A percentile compares a stretch with the other conserved stretches of the same genome.
These are phyloP conservation scores for Spea hammondii DNA, from an alignment of 2,797 vertebrate species.

Conservation along the genomic window DNA sequence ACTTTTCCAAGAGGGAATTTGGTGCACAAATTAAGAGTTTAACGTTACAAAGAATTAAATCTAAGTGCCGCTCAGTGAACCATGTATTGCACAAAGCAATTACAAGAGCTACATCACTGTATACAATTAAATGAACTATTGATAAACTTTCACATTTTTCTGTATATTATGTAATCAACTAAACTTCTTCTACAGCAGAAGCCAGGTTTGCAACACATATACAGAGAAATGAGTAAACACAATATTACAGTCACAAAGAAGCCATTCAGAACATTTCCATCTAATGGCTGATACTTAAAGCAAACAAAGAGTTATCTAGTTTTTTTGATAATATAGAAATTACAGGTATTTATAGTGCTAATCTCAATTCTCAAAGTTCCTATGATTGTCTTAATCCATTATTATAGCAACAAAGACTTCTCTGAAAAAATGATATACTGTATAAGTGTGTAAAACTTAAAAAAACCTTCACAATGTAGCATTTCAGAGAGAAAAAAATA, in stretches of 20 bases:
- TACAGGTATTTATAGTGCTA: constrained; percentile 5
- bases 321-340: not conserved
- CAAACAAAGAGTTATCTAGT: constrained; percentile 40
- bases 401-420: constrained; percentile 23
- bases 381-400: constrained; percentile 19
- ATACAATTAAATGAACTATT: no score
- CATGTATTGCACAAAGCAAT: no score
- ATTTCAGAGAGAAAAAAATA: not conserved
- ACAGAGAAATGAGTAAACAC: not conserved
- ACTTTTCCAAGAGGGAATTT: no score
- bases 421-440: not conserved
- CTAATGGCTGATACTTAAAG: constrained; percentile 32
- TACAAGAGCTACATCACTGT: no score
- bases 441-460: not conserved
- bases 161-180: no score
- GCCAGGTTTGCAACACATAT: not conserved
- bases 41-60: no score
- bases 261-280: constrained; percentile 25
- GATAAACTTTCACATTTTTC: no score
- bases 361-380: constrained; percentile 30
- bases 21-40: no score
- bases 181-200: no score
- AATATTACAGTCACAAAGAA: constrained; percentile 17
- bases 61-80: no score
- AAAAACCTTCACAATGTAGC: not conserved